Conservation (phyloP, 2,113 vertebrate species). For the Diglossa brunneiventris region DNA sequence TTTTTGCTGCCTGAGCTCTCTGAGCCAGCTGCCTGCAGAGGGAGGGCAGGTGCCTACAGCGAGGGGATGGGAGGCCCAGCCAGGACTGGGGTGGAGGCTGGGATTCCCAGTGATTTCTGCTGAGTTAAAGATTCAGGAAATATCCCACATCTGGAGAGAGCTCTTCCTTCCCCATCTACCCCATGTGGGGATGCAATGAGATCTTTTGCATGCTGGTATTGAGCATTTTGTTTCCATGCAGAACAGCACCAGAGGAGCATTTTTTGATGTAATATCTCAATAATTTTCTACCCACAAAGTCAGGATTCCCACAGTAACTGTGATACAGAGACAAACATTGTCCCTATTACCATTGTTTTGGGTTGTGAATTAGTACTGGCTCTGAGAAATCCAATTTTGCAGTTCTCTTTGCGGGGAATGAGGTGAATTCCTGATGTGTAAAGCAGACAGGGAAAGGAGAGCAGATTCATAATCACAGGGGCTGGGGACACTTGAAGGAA, state of each 20-base stretch:
- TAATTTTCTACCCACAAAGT: background rate
- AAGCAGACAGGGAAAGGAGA: background rate
- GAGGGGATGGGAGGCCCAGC: background rate
- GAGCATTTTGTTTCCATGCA: background rate
- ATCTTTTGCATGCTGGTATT: background rate
- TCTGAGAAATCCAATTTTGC: background rate
- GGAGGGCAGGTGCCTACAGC: background rate
- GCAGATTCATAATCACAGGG: background rate
- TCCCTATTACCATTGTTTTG: background rate
- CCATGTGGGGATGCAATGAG: background rate
- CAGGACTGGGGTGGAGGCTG: background rate
- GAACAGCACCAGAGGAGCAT: background rate
- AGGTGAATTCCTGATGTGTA: background rate
- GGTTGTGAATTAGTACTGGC: background rate
- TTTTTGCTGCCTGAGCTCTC: background rate
- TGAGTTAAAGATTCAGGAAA: background rate
- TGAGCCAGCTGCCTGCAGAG: background rate
- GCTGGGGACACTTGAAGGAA: slow-evolving; percentile 42
- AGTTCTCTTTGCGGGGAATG: background rate
- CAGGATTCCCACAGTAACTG: background rate
- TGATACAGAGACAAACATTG: background rate
- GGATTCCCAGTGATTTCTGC: background rate
- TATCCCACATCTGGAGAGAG: background rate
- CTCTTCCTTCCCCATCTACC: background rate
- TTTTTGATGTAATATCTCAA: background rate